Percentiles rank a stretch among this genome's conserved stretches.
Conservation (phyloP, 92 coral and sea anemone genomes). For the Heteractis magnifica region DNA sequence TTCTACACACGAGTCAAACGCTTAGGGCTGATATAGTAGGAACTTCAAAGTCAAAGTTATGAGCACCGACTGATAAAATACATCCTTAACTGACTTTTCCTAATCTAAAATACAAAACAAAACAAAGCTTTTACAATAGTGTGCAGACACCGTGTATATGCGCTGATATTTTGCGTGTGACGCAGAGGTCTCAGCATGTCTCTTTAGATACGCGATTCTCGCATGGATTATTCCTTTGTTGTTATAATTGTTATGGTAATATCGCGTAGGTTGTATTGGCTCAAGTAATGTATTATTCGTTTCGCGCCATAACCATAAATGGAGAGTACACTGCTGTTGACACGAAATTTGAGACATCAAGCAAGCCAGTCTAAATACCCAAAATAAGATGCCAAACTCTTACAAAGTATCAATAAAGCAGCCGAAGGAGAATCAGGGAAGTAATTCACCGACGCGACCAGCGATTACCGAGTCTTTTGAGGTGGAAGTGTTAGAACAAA, state of each 20-base stretch:
- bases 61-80: no score
- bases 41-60: no score
- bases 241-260: not conserved
- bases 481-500: slow-evolving; percentile 28
- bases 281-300: not conserved
- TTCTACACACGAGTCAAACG: no score
- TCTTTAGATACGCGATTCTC: not conserved
- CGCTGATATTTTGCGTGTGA: not conserved
- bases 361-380: not conserved
- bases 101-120: no score
- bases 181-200: not conserved
- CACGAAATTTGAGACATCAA: not conserved
- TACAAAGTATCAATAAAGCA: slow-evolving; percentile 37
- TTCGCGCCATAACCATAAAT: not conserved
- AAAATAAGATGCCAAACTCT: slow-evolving; percentile 11
- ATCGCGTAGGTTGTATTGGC: not conserved
- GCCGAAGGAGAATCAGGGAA: slow-evolving; percentile 1
- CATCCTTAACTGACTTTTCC: no score
- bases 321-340: not conserved
- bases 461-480: slow-evolving; percentile 33
- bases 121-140: not conserved
- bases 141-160: not conserved
- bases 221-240: not conserved
- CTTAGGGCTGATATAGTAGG: no score
- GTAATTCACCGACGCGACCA: slow-evolving; percentile 12